Evolutionary conservation across 2,797 vertebrate species (phyloP).

Genomic region (Kryptopterus vitreolus): DNA sequence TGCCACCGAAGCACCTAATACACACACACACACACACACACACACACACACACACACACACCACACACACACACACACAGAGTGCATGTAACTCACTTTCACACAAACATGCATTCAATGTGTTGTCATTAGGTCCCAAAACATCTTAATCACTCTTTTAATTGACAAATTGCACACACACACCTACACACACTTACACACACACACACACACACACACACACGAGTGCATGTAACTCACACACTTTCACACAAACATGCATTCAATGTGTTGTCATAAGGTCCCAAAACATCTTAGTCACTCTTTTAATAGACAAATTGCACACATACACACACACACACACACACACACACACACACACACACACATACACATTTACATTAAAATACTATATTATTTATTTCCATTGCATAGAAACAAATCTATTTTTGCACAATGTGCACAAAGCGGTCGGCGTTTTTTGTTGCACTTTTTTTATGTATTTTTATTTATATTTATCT

Average conservation of each 20-base stretch:
- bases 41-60: conserved; percentile 8
- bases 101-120: neutral
- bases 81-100: neutral
- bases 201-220: neutral
- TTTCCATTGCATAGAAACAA: no score
- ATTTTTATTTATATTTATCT: no score
- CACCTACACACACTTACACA: neutral
- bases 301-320: neutral
- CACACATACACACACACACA: neutral
- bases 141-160: neutral
- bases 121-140: neutral
- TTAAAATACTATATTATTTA: no score
- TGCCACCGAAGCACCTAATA: neutral
- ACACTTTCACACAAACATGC: neutral
- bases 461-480: no score
- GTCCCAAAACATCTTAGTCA: neutral
- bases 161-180: neutral
- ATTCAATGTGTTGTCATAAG: neutral
- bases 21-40: conserved; percentile 19
- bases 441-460: no score
- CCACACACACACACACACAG: neutral
- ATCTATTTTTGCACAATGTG: no score
- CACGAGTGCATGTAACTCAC: neutral
- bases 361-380: neutral
- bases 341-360: neutral